Base-by-base conservation (phyloP, 2,888 invertebrate genomes). In the Cataglyphis cursor region DNA sequence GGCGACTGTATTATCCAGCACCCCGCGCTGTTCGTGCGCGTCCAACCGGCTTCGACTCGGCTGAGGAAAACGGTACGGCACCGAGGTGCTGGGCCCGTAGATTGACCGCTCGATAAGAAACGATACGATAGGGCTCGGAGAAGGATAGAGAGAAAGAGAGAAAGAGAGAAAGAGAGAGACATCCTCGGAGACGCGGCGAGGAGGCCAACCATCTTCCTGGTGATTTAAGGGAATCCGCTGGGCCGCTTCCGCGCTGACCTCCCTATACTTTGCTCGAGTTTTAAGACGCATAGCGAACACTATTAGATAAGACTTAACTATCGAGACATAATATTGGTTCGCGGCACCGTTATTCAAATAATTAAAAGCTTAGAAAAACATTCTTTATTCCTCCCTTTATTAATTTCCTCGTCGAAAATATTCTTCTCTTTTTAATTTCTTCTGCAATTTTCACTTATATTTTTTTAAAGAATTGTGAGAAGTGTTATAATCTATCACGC, bases 1-100 rank as follows among this genome's bases (percentile, higher is more conserved):
- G 83, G 87, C 88, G 92, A 92, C 92, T 90, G 91, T 90, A 91
- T 92, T 92, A 92, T 92, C 89, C 92, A 85, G 84, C 85, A 84
- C 85, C 87, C 82, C 61, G 86, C 89, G 88, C 51, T 90, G 90
- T 89, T 87, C 87, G 91, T 91, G 90, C 88, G 90, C 90, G 90
- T 86, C 85, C 85, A 74, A 61, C 75, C 85, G 83, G 61, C 75
- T 74, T 70, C 44, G 61, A 44, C 54, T 64, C 48, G 57, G 72
- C 70, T 41, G 76, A 81, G 81, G 84, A 88, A 90, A 90, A 87
- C 86, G 84, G 85, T 91, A 86, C 81, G 68, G 90, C 85, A 89
- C 85, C 48, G 65, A 84, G 81, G 89, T 85, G 86, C 78, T 82
- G 83, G 85, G 85, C 86, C 51, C 85, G 82, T 90, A 89, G 91